Conservation (phyloP, 2,797 vertebrate species). For the Apogon talboti region DNA sequence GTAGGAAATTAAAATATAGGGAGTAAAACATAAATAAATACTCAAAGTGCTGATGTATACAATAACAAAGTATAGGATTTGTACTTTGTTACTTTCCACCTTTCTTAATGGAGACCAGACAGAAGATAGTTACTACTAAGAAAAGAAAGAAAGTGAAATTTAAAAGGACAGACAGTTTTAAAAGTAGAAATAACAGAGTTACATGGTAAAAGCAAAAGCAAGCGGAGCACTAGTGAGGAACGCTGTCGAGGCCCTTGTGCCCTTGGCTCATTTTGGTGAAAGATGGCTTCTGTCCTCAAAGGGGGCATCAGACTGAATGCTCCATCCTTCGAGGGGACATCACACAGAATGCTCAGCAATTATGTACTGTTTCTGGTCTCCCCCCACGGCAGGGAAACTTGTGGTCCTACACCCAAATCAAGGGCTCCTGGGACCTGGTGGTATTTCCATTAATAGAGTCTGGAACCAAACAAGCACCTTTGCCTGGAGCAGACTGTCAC, state of each 20-base stretch:
- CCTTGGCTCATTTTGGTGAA: constrained; percentile 57
- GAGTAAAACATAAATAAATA: too few relatives aligned
- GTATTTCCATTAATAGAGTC: constrained; percentile 74
- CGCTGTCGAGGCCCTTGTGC: constrained; percentile 15
- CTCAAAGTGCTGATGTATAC: too few relatives aligned
- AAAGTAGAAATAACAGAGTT: constrained; percentile 7
- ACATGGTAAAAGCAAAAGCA: constrained; percentile 17
- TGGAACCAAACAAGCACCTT: constrained; percentile 52
- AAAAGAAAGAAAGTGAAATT: too few relatives aligned
- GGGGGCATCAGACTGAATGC: constrained; percentile 47
- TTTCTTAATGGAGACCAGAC: too few relatives aligned
- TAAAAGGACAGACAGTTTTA: too few relatives aligned
- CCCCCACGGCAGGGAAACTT: constrained; percentile 24
- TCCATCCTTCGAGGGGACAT: constrained; percentile 50
- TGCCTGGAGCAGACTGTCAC: constrained; percentile 52
- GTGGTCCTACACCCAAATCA: constrained; percentile 40
- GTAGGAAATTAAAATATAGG: too few relatives aligned
- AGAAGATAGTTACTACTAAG: too few relatives aligned
- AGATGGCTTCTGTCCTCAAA: constrained; percentile 45
- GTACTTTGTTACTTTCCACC: too few relatives aligned
- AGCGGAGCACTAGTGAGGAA: constrained; percentile 6
- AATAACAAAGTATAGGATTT: too few relatives aligned
- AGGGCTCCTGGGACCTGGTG: constrained; percentile 47
- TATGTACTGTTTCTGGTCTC: constrained; percentile 30
- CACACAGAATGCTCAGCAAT: constrained; percentile 50